These are phyloP conservation scores for Cosmopolites sordidus DNA, from an alignment of 2,888 invertebrate species.

Conservation along the genomic window DNA sequence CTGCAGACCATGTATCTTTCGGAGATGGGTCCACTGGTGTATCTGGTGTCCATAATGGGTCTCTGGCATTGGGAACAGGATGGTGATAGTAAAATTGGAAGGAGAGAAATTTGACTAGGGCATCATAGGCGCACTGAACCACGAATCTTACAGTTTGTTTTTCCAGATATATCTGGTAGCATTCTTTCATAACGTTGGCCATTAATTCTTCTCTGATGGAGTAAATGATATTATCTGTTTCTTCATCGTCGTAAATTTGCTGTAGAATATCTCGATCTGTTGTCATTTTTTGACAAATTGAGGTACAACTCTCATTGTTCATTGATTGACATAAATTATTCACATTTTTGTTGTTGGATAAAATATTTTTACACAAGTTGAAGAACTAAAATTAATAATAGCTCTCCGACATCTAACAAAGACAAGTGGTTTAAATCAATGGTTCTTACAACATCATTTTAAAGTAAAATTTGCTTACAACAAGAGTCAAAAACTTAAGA, in stretches of 20 bases:
- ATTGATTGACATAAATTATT: too few species aligned
- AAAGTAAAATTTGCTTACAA: too few species aligned
- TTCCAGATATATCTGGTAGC: constrained; percentile 19
- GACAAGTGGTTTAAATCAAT: too few species aligned
- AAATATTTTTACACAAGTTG: too few species aligned
- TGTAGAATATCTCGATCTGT: background rate
- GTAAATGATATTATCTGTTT: constrained; percentile 11
- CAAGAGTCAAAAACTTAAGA: too few species aligned
- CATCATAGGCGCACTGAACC: constrained; percentile 26
- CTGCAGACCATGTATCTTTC: constrained; percentile 22
- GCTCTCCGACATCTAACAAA: too few species aligned
- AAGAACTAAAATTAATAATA: too few species aligned
- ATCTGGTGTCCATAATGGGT: constrained; percentile 18
- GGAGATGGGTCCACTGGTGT: constrained; percentile 19
- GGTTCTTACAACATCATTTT: too few species aligned
- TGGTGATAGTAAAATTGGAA: constrained; percentile 23
- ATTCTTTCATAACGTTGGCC: constrained; percentile 20
- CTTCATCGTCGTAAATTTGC: constrained; percentile 3
- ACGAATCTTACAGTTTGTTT: constrained; percentile 21
- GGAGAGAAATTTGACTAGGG: constrained; percentile 18
- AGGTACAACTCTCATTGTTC: background rate
- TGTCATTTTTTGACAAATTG: background rate
- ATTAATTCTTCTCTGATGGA: constrained; percentile 23
- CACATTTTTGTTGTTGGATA: too few species aligned
- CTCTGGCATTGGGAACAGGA: constrained; percentile 9